Base-by-base conservation (phyloP, 2,888 invertebrate species). In the Iselma pallidipennis region DNA sequence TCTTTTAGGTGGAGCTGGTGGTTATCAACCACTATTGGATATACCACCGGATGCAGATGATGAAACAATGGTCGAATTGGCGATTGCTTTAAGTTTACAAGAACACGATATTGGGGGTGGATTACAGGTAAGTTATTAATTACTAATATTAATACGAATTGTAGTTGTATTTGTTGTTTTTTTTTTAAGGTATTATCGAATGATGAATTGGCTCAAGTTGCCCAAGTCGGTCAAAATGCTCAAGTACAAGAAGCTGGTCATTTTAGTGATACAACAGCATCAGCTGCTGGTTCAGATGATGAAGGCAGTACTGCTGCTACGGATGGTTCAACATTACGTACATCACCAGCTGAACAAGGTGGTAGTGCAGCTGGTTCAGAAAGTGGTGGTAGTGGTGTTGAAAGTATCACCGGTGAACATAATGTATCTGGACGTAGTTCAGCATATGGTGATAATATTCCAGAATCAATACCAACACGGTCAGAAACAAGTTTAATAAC, bases 1-100 rank as follows among this genome's bases (percentile, higher is more conserved):
- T 0, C 76, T 85, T 54, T 76, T 85, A 65, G 78, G 83, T 4
- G 80, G 81, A 21, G 83, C 82, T 7, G 76, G 82, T 74, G 87
- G 89, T 51, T 89, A 95, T 69, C 93, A 92, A 54, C 92, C 91
- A 0, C 81, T 96, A 25, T 83, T 96, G 6, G 95, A 95, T 74
- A 89, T 96, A 55, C 95, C 95, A 12, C 91, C 94, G n/a, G 96
- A 96, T 80, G 95, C 95, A 1, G 96, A 97, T 76, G 97, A 98
- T 80, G 97, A 97, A 80, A 92, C 96, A 0, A 96, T 98, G 90
- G 95, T 98, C 62, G 96, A 97, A 81, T 85, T 98, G 66, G 98
- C 97, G 2, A 96, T 98, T 66, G 97, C 97, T 0, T 84, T 98
- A 1, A 97, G 96, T 71, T 85, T 98, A 26, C 96, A 97, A 76